phyloP scores from a whole-genome alignment of 2,797 vertebrate species.

The Lutjanus argentimaculatus region DNA sequence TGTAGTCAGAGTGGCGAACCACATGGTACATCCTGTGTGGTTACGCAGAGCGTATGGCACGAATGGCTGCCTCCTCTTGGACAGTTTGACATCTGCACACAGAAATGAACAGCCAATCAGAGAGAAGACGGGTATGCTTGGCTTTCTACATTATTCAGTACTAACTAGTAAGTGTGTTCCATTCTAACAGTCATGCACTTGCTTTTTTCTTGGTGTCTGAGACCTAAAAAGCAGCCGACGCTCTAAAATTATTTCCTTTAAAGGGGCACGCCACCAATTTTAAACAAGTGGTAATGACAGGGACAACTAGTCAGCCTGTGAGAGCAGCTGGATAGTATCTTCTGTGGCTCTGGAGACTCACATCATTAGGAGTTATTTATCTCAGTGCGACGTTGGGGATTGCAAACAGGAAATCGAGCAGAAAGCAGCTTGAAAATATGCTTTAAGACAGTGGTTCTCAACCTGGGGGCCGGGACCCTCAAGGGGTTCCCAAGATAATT shows the following conservation, averaged over 20 bases:
- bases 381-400: background rate
- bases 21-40: constrained; percentile 96
- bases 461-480: no score
- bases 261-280: constrained; percentile 4
- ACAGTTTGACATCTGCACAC: constrained; percentile 90
- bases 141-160: background rate
- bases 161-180: background rate
- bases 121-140: background rate
- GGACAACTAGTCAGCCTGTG: background rate
- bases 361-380: background rate
- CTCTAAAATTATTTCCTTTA: background rate
- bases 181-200: background rate
- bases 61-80: constrained; percentile 95
- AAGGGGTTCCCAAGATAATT: no score
- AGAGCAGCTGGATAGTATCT: background rate
- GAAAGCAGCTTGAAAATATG: no score
- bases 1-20: constrained; percentile 96
- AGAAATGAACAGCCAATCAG: constrained; percentile 1
- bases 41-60: constrained; percentile 96
- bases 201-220: background rate
- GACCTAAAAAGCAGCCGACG: constrained; percentile 10
- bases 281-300: background rate
- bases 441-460: no score
- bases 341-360: background rate
- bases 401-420: background rate